phyloP scores from a whole-genome alignment of 2,797 vertebrate genomes.

The Rhinella marina region DNA sequence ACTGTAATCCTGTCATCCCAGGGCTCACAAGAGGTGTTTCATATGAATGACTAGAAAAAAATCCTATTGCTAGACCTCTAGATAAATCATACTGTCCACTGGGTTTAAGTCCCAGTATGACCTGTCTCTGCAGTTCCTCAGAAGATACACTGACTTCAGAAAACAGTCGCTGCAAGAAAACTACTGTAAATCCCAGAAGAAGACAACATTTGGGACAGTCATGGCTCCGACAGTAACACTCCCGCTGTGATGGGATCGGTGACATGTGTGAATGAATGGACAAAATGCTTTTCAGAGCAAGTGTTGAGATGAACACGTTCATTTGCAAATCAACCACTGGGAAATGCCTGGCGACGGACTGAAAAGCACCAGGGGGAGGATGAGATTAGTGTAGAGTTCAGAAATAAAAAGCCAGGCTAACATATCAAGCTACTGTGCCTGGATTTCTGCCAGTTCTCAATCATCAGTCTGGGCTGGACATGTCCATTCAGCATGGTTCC shows the following conservation, averaged over 20 bases:
- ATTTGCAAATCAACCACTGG: slow-evolving; percentile 39
- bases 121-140: background rate
- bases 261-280: background rate
- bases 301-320: slow-evolving; percentile 3
- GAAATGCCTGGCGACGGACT: slow-evolving; percentile 7
- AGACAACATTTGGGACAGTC: background rate
- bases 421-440: slow-evolving; percentile 35
- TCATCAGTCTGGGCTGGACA: background rate
- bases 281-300: background rate
- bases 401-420: slow-evolving; percentile 20
- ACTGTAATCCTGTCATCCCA: background rate
- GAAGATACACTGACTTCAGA: background rate
- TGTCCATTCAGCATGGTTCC: background rate
- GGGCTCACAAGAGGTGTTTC: background rate
- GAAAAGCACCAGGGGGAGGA: slow-evolving; percentile 1
- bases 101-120: no score
- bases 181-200: no score
- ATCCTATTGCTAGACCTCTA: background rate
- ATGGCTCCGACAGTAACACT: background rate
- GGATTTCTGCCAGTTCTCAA: slow-evolving; percentile 3
- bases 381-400: slow-evolving; percentile 8
- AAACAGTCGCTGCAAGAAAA: background rate
- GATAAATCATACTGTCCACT: background rate
- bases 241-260: background rate
- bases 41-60: background rate